phyloP scores from a whole-genome alignment of 2,113 vertebrate genomes.

The Ibidorhyncha struthersii region DNA sequence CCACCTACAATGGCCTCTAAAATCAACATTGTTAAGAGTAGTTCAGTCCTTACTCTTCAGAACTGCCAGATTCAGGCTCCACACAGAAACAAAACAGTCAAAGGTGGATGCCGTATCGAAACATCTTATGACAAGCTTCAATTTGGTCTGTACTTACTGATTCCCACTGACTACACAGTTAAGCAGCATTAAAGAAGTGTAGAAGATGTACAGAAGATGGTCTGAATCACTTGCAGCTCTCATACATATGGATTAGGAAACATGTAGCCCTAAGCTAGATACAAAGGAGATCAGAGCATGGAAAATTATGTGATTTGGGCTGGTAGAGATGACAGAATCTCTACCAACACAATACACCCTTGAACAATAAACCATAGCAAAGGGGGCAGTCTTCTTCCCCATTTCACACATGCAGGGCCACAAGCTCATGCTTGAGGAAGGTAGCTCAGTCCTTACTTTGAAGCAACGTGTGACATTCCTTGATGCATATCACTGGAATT shows the following conservation, averaged over 20 bases:
- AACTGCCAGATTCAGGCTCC: not conserved
- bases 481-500: not conserved
- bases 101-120: not conserved
- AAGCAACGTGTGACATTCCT: not conserved
- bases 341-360: not conserved
- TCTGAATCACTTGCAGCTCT: not conserved
- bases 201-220: not conserved
- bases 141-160: accelerated
- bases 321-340: not conserved
- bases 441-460: not conserved
- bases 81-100: not conserved
- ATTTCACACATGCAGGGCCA: not conserved
- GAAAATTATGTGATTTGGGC: not conserved
- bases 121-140: not conserved
- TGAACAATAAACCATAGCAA: not conserved
- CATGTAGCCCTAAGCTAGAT: not conserved
- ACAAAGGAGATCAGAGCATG: not conserved
- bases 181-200: not conserved
- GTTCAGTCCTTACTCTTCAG: not conserved
- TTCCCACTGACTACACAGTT: not conserved
- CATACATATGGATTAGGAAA: not conserved
- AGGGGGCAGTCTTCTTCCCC: not conserved
- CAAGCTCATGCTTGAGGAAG: not conserved
- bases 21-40: not conserved
- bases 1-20: not conserved